Evolutionary conservation across 1,140 invertebrate genomes (phyloP).

Genomic region (Bacillus rossius): DNA sequence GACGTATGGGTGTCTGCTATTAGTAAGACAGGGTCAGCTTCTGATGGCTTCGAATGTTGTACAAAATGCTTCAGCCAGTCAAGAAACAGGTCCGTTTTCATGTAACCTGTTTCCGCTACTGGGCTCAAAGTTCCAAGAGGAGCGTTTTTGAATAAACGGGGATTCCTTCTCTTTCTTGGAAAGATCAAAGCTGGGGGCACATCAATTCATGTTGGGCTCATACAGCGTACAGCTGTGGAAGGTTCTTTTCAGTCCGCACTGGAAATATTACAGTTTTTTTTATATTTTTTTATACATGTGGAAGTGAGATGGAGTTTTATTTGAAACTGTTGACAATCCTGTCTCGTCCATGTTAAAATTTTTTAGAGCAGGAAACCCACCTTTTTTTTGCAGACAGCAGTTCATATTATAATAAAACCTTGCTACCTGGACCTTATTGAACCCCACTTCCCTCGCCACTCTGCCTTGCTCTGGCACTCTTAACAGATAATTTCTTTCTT

Average conservation of each 20-base stretch:
- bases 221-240: neutral
- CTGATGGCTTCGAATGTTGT: neutral
- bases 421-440: conserved; percentile 27
- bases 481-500: conserved; percentile 14
- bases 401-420: conserved; percentile 19
- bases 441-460: neutral
- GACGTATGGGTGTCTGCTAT: neutral
- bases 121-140: neutral
- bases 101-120: neutral
- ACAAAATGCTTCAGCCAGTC: neutral
- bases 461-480: too few relatives aligned
- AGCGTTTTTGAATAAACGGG: neutral
- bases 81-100: neutral
- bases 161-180: neutral
- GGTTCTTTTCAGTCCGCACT: too few relatives aligned
- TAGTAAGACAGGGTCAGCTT: neutral
- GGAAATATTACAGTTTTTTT: neutral
- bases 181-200: neutral
- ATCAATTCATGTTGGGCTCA: neutral
- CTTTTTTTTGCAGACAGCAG: neutral
- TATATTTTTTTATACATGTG: neutral
- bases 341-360: neutral
- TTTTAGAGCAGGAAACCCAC: neutral
- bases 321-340: neutral
- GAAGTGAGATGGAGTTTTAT: neutral